Base-by-base conservation (phyloP, 2,888 invertebrate species). In the Eilema caniola region DNA sequence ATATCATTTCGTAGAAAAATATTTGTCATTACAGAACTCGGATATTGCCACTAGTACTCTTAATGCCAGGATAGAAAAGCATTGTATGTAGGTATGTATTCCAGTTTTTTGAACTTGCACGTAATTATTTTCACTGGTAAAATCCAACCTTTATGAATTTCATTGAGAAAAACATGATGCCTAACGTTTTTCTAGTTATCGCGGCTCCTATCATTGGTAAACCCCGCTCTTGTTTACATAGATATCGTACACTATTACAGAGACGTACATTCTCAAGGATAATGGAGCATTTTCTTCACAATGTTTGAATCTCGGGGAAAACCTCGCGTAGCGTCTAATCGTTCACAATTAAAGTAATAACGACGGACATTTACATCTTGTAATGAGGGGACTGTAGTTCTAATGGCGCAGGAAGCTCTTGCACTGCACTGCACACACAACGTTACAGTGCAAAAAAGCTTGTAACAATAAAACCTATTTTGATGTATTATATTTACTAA, bases 261-360 rank as follows among this genome's bases (percentile, higher is more conserved):
- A n/a, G n/a, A 23, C 31, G 63, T 67, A 61, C 56, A 62, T 73
- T 53, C 20, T 65, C 66, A 73, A 77, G 71, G 70, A 73, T 70
- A 59, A 71, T 72, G 53, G 63, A 56, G 62, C 56, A 62, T 79
- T 73, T 80, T 75, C 70, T 70, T 68, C 64, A 23, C 73, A 61
- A 69, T 62, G 62, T 72, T 64, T 67, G 72, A 80, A 82, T 83
- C 71, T 65, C 74, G 71, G 75, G 28, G 77, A 82, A 81, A 82
- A 79, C 67, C 75, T 65, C 68, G 71, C 63, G 33, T 73, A 71
- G 67, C 74, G 74, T 72, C 62, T 81, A 85, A 83, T 83, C 64
- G 77, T 79, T 28, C 67, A 76, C 83, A 82, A 85, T 89, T 89
- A 87, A 79, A 79, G 72, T 82, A 85, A 86, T 79, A 73, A 77